Base-by-base conservation (phyloP, 37 sponge, comb jelly and placozoan species). In the Tethya wilhelma region DNA sequence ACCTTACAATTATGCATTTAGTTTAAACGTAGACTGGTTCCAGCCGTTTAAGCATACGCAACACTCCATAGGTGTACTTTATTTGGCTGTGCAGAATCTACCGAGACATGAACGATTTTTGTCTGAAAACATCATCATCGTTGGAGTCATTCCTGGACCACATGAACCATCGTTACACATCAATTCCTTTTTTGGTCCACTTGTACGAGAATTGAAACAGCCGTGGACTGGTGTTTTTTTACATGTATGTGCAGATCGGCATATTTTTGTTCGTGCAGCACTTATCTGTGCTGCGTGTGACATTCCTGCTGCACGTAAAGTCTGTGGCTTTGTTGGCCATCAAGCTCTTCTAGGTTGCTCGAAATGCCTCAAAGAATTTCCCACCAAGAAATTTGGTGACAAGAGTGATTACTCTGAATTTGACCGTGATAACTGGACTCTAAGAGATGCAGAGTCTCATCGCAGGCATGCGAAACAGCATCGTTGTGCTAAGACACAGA, bases 251-350 rank as follows among this genome's bases (percentile, higher is more conserved):
- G 7, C 11, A 55, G 65, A 49, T 5, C 20, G 23, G 9, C 12
- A 31, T 14, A 29, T 43, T 28, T 2, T 65, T 19, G 84, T 64
- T 64, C 40, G 67, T 53, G 65, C 75, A 33, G 67, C 66, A 23
- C 37, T 84, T 3, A 17, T 66, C 5, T 75, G 64, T 56, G 58
- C 56, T 56, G 43, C 58, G 30, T 75, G 84, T 84, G 84, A 84
- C 53, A 55, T 84, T 23, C 75, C 78, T 56, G 86, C 73, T 20
- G 59, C 74, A 12, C 70, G 79, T 37, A 86, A 86, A 45, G 73
- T 77, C 19, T 86, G 86, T 64, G 86, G 86, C 44, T 86, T 86
- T 71, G 31, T 71, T 31, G 79, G 86, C 12, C 86, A 78, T 45
- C 3, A 34, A 32, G 79, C 79, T 17, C 44, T 28, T 22, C 17